Evolutionary conservation across 1,140 invertebrate species (phyloP).

Genomic region (Chrysopa pallens): DNA sequence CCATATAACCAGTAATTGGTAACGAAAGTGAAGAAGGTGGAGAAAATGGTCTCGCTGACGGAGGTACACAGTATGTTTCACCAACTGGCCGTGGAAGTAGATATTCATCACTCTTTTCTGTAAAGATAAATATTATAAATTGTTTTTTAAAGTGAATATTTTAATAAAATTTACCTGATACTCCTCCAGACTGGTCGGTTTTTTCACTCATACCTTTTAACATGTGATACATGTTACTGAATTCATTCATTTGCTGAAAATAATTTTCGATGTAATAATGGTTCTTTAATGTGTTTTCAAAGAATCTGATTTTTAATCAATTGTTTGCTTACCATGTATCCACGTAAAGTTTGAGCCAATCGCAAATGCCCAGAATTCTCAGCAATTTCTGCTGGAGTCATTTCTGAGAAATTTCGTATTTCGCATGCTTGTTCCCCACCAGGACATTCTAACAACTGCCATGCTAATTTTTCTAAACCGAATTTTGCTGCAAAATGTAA

Average conservation of each 20-base stretch:
- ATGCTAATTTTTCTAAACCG: constrained; percentile 63
- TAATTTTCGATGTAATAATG: constrained; percentile 1
- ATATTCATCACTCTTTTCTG: constrained; percentile 27
- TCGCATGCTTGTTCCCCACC: constrained; percentile 61
- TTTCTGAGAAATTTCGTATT: constrained; percentile 56
- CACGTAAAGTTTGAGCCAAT: constrained; percentile 50
- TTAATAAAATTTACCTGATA: constrained; percentile 22
- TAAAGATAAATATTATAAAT: background rate
- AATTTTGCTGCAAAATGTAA: constrained; percentile 76
- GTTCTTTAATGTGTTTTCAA: background rate
- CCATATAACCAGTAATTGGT: constrained; percentile 27
- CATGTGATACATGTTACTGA: constrained; percentile 66
- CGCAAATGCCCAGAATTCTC: constrained; percentile 48
- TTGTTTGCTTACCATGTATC: constrained; percentile 42
- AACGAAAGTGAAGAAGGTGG: constrained; percentile 2
- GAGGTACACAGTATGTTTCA: constrained; percentile 31
- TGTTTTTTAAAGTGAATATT: background rate
- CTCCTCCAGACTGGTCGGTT: constrained; percentile 22
- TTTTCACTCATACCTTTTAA: constrained; percentile 56
- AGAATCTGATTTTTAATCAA: background rate
- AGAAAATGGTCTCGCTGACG: constrained; percentile 25
- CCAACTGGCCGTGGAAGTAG: constrained; percentile 29
- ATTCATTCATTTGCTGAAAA: constrained; percentile 51
- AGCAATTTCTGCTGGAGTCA: constrained; percentile 63
- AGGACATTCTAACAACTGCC: constrained; percentile 67